A percentile compares a stretch with the other conserved stretches of the same genome.
Conservation (phyloP, 2,888 invertebrate genomes). For the Ariolimax columbianus region DNA sequence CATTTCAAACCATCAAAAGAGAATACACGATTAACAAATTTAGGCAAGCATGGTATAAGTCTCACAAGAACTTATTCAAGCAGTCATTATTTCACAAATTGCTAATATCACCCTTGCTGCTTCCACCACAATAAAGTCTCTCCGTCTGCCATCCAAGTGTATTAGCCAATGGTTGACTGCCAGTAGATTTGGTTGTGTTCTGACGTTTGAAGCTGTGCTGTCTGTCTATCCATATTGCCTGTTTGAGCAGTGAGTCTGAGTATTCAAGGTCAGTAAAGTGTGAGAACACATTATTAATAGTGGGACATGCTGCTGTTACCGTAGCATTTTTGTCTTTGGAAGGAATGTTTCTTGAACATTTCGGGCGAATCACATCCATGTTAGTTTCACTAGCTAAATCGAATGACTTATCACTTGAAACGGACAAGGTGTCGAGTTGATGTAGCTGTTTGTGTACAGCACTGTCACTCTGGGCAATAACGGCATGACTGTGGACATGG, state of each 20-base stretch:
- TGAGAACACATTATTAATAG: not conserved
- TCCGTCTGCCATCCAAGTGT: not conserved
- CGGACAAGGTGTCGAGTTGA: not conserved
- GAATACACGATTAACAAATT: not conserved
- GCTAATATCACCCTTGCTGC: not conserved
- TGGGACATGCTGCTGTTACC: not conserved
- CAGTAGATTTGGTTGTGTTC: not conserved
- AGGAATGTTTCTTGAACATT: not conserved
- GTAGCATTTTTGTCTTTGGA: not conserved
- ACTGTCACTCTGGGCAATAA: not conserved
- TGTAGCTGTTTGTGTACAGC: slow-evolving; percentile 3
- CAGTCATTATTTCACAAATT: not conserved
- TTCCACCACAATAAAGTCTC: not conserved
- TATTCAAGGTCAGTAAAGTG: not conserved
- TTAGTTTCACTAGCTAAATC: not conserved
- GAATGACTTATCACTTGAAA: not conserved
- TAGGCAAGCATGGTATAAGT: not conserved
- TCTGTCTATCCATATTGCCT: not conserved
- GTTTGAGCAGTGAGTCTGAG: not conserved
- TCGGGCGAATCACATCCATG: not conserved
- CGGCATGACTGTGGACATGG: not conserved
- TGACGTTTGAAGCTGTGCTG: not conserved
- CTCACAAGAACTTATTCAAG: not conserved
- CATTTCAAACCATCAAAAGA: no score
- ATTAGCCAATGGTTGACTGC: not conserved